A percentile compares a stretch with the other conserved stretches of the same genome.
These are phyloP conservation scores for Andrena camellia DNA, from an alignment of 2,888 invertebrate genomes.

Conservation along the genomic window DNA sequence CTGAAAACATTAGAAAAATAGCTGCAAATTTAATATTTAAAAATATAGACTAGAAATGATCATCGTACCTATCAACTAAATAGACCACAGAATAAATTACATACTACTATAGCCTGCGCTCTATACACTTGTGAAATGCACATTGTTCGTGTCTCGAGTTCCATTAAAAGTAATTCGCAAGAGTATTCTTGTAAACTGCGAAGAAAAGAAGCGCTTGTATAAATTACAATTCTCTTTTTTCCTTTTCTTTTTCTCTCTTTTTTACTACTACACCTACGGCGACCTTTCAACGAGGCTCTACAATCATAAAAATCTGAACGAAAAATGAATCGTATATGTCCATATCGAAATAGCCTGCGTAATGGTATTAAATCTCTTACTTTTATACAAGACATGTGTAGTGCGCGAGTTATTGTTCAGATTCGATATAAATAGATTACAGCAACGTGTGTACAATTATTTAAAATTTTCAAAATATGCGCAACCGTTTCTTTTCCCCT, in stretches of 20 bases:
- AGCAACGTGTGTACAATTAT: conserved; percentile 51
- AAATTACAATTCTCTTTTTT: conserved; percentile 27
- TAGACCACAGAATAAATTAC: conserved; percentile 42
- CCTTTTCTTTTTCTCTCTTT: neutral
- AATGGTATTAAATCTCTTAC: conserved; percentile 51
- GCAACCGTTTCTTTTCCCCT: conserved; percentile 35
- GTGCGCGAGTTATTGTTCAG: conserved; percentile 33
- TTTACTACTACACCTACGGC: conserved; percentile 17
- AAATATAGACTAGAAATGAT: conserved; percentile 64
- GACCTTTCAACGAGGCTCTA: conserved; percentile 27
- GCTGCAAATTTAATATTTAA: conserved; percentile 48
- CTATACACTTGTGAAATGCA: conserved; percentile 47
- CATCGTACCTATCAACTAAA: conserved; percentile 50
- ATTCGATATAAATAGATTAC: conserved; percentile 56
- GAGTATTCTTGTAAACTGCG: conserved; percentile 25
- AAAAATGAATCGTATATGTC: conserved; percentile 33
- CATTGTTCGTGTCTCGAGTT: conserved; percentile 14
- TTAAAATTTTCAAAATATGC: conserved; percentile 62
- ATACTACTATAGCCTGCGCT: conserved; percentile 40
- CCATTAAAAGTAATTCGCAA: conserved; percentile 8
- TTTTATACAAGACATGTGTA: conserved; percentile 51
- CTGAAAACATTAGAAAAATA: conserved; percentile 49
- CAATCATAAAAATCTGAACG: conserved; percentile 33
- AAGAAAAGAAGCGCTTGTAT: conserved; percentile 28
- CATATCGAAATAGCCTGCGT: conserved; percentile 30